Evolutionary conservation across 2,797 vertebrate genomes (phyloP).

Genomic region (Alosa sapidissima): DNA sequence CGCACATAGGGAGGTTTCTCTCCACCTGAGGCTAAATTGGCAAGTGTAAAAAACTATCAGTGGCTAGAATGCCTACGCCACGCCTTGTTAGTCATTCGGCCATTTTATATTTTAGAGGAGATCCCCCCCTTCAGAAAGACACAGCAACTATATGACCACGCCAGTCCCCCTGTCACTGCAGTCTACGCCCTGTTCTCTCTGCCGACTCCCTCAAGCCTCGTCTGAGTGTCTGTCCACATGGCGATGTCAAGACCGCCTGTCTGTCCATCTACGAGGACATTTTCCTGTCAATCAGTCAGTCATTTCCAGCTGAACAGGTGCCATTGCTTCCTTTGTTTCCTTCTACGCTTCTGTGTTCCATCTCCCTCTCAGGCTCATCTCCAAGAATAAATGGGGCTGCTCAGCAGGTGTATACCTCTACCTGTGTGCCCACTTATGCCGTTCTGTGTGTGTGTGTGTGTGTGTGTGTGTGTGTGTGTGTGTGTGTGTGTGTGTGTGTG

Average conservation of each 20-base stretch:
- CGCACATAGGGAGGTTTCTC: too few species aligned
- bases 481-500: constrained; percentile 18
- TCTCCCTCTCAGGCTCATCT: neutral
- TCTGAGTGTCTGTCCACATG: neutral
- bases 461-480: constrained; percentile 23
- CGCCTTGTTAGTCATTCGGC: neutral
- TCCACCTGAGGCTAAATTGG: constrained; percentile 7
- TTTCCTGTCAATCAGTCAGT: neutral
- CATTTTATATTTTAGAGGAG: neutral
- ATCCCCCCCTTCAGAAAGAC: neutral
- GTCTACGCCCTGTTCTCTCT: neutral
- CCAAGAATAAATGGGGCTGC: constrained; percentile 6
- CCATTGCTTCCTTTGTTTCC: neutral
- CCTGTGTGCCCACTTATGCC: neutral
- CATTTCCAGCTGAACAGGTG: neutral
- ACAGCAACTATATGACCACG: neutral
- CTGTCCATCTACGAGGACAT: neutral
- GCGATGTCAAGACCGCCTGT: neutral
- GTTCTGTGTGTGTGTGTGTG: neutral
- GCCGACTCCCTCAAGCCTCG: neutral
- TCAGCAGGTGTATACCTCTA: neutral
- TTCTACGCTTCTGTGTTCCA: neutral
- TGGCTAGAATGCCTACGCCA: neutral
- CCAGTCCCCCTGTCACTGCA: neutral
- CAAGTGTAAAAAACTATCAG: neutral